Base-by-base conservation (phyloP, 1,140 invertebrate genomes). In the Papilio polyxenes region DNA sequence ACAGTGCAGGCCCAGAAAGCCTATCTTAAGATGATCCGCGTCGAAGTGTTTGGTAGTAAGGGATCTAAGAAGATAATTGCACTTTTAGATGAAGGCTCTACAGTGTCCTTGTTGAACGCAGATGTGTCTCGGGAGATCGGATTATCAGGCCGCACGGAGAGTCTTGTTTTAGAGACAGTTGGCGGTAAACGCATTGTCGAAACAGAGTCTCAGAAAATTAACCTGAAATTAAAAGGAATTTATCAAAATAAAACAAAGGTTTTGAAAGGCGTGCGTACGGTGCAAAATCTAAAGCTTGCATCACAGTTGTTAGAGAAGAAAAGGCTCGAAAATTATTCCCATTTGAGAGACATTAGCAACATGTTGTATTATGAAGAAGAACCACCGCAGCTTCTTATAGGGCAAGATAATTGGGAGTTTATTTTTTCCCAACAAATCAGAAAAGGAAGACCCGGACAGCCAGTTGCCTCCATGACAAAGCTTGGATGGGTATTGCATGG, bases 11-110 rank as follows among this genome's bases (percentile, higher is more conserved):
- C 74, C 4, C 17, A 74, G 20, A 83, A 40, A 7, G 79, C 78
- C 8, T 83, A 83, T 31, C 56, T 83, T 23, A 83, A 83, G 75
- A 81, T 83, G 20, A 23, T 78, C 0, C 80, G 79, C 2, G 62
- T 83, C 2, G 65, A 81, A 2, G 17, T 83, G 56, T 75, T 78
- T 44, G 75, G 82, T 3, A 62, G 8, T 7, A 62, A 62, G 9
- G 59, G 20, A 8, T 62, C 20, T 23, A 62, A 62, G n/a, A 62
- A 8, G 10, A 62, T 62, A 20, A 23, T 23, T 20, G 20, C 59
- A 3, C 59, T 62, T 62, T 62, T 62, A 9, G 59, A 23, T 8
- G 59, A 62, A 23, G 59, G 20, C n/a, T 62, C 59, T 20, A 62
- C 59, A 1, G n/a, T 62, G 8, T 62, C 59, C 2, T 23, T 56